A percentile compares a stretch with the other conserved stretches of the same genome.
Evolutionary conservation across 2,888 invertebrate genomes (phyloP).

Genomic region (Nymphalis polychloros): DNA sequence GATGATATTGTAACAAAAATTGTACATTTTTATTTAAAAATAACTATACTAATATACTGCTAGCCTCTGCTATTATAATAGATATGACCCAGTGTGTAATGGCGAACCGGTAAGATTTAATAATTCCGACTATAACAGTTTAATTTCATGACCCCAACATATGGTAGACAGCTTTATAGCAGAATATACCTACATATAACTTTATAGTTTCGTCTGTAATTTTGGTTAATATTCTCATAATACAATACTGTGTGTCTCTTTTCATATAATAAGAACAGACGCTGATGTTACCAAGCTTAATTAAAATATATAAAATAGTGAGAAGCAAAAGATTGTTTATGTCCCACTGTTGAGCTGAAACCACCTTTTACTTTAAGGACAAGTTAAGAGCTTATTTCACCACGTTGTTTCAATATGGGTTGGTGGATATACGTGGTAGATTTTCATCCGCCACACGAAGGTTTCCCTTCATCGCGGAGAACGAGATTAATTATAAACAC

Average conservation of each 20-base stretch:
- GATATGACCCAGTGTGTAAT: constrained; percentile 5
- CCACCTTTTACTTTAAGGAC: no score
- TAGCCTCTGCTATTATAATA: constrained; percentile 14
- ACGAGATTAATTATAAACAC: no score
- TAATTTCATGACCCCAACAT: constrained; percentile 3
- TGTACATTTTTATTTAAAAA: neutral
- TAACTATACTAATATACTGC: neutral
- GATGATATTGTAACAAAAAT: neutral
- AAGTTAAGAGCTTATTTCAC: no score
- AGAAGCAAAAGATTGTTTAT: no score
- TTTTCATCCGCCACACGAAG: no score
- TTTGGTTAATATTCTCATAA: neutral
- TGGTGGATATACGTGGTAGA: no score
- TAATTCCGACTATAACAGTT: constrained; percentile 6
- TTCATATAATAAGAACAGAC: neutral
- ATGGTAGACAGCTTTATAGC: constrained; percentile 8
- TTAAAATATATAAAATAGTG: no score
- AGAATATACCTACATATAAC: constrained; percentile 1
- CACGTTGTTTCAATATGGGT: no score
- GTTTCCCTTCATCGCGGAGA: no score
- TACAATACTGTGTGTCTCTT: neutral
- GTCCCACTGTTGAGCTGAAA: no score
- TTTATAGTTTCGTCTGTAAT: constrained; percentile 7
- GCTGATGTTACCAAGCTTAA: no score
- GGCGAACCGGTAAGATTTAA: constrained; percentile 2